A percentile compares a stretch with the other conserved stretches of the same genome.
Conservation (phyloP, 2,797 vertebrate genomes). For the Sebastes melanostomus region DNA sequence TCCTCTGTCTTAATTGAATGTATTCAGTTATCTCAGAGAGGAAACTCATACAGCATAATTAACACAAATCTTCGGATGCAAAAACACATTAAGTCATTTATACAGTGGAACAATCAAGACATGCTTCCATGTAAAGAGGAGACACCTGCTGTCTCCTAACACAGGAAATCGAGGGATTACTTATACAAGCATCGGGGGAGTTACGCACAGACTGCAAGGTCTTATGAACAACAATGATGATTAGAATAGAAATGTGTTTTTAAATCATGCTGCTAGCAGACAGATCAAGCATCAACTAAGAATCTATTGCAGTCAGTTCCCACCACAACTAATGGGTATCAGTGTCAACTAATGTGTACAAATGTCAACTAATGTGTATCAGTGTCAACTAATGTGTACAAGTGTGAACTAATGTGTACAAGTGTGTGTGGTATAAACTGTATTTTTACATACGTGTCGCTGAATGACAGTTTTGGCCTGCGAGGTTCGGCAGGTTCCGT, state of each 20-base stretch:
- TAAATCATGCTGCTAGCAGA: neutral
- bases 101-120: neutral
- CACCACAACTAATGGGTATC: no score
- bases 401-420: neutral
- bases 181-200: neutral
- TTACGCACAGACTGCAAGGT: neutral
- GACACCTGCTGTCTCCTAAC: neutral
- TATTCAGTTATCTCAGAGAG: neutral
- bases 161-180: neutral
- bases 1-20: neutral
- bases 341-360: neutral
- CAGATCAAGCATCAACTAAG: neutral
- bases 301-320: no score
- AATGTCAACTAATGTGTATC: no score
- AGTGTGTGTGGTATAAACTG: neutral
- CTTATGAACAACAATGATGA: neutral
- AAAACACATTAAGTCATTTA: neutral
- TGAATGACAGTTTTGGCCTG: constrained; percentile 91
- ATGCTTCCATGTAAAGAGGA: neutral
- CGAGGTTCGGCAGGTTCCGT: constrained; percentile 85
- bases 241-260: neutral
- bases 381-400: neutral
- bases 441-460: constrained; percentile 87
- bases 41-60: neutral
- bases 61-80: neutral